Evolutionary conservation across 1,140 invertebrate species (phyloP).

Genomic region (Pentalonia nigronervosa): DNA sequence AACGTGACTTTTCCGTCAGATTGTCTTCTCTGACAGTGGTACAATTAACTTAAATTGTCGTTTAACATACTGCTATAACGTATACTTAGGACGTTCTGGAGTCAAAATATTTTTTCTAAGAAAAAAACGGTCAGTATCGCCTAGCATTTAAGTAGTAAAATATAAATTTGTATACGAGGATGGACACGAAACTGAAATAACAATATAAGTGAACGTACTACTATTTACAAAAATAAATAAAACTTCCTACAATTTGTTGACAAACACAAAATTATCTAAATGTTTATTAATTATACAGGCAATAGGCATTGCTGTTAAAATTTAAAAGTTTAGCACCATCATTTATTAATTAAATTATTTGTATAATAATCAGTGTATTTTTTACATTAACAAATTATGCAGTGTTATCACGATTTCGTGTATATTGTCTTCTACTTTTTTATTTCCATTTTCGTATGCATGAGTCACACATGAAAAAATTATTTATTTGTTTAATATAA

Average conservation of each 20-base stretch:
- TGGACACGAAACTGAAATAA: too few species aligned
- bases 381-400: background rate
- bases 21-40: background rate
- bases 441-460: background rate
- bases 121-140: background rate
- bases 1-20: conserved; percentile 25
- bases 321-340: too few species aligned
- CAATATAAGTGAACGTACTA: background rate
- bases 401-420: background rate
- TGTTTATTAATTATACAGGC: too few species aligned
- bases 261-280: too few species aligned
- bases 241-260: too few species aligned
- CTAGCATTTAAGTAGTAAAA: too few species aligned
- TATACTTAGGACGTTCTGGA: background rate
- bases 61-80: background rate
- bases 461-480: background rate
- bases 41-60: background rate
- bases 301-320: too few species aligned
- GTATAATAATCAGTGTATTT: background rate
- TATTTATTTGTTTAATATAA: too few species aligned
- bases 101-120: background rate
- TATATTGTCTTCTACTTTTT: background rate
- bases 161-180: too few species aligned
- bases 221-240: background rate
- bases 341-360: too few species aligned